Conservation (phyloP, 2,113 vertebrate genomes). For the Neodontobutis hainanensis region DNA sequence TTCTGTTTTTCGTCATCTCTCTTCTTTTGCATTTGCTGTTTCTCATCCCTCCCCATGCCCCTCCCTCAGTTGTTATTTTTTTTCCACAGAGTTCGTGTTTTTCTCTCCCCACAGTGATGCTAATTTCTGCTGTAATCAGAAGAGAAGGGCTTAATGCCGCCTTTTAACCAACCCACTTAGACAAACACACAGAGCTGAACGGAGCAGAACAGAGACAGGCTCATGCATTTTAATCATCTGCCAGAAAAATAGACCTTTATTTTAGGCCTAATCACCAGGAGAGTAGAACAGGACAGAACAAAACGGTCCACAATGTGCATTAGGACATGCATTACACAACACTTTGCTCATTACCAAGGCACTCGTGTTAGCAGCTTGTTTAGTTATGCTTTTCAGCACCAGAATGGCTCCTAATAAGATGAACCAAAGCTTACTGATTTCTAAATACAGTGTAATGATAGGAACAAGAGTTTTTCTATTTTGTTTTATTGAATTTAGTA, state of each 20-base stretch:
- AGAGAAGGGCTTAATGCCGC: slow-evolving; percentile 83
- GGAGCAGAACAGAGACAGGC: slow-evolving; percentile 64
- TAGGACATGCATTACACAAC: slow-evolving; percentile 53
- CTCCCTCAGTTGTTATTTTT: slow-evolving; percentile 50
- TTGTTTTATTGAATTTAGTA: too few species aligned
- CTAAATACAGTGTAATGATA: neutral
- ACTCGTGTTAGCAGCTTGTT: slow-evolving; percentile 62
- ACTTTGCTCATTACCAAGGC: slow-evolving; percentile 58
- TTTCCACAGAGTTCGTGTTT: slow-evolving; percentile 76
- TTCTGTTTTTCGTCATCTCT: slow-evolving; percentile 72
- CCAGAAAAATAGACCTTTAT: slow-evolving; percentile 77
- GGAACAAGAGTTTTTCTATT: neutral
- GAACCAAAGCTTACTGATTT: neutral
- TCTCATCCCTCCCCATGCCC: slow-evolving; percentile 42
- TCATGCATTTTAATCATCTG: slow-evolving; percentile 83
- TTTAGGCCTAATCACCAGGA: slow-evolving; percentile 78
- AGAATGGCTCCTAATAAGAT: slow-evolving; percentile 22
- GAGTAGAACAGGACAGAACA: slow-evolving; percentile 69
- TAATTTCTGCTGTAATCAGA: slow-evolving; percentile 84
- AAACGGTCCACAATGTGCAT: slow-evolving; percentile 55
- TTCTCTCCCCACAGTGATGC: slow-evolving; percentile 80
- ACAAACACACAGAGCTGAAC: slow-evolving; percentile 80
- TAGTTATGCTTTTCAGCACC: slow-evolving; percentile 29
- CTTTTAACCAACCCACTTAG: slow-evolving; percentile 84
- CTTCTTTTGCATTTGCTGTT: slow-evolving; percentile 55